Base-by-base conservation (phyloP, 2,113 vertebrate species). In the Sphyrna mokarran region DNA sequence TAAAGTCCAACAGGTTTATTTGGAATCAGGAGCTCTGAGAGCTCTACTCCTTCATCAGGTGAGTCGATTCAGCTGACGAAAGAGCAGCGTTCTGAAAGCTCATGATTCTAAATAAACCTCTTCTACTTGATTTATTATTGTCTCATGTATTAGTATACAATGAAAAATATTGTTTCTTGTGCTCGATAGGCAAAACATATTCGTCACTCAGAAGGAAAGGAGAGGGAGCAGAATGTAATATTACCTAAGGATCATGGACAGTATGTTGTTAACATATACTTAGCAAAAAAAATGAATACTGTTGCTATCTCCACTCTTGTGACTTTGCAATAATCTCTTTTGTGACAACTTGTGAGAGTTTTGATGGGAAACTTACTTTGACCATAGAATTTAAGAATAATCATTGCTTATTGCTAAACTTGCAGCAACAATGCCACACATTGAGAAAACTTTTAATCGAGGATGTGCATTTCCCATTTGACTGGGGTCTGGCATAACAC, bases 201-300 rank as follows among this genome's bases (percentile, higher is more conserved):
- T 54, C 2, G 3, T 54, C 48, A 54, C 4, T 54, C 2, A 54
- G 3, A 54, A 54, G 48, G 48, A 54, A 54, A 54, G 48, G 48
- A 54, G 48, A 54, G 48, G 48, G 48, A 4, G 48, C 48, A 54
- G 48, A 54, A 54, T 54, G 48, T 54, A 54, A 5, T 54, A 54
- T 54, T 54, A 54, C 96, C 96, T 97, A 97, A 97, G 98, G 98
- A 97, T 98, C 97, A 98, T 98, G 97, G 98, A 97, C 97, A 98
- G 97, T 97, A 98, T 98, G 97, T 97, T 98, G 97, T 98, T 97
- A 97, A 96, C 97, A 97, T 96, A 96, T 97, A 96, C 96, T 96
- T 96, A 97, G 96, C 98, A 97, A 98, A 98, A 98, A 97, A 70
- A 43, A 85, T 95, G 97, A 97, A 97, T 61, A 61, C 29, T n/a